Conservation (phyloP, 2,113 vertebrate genomes). For the Thunnus maccoyii region DNA sequence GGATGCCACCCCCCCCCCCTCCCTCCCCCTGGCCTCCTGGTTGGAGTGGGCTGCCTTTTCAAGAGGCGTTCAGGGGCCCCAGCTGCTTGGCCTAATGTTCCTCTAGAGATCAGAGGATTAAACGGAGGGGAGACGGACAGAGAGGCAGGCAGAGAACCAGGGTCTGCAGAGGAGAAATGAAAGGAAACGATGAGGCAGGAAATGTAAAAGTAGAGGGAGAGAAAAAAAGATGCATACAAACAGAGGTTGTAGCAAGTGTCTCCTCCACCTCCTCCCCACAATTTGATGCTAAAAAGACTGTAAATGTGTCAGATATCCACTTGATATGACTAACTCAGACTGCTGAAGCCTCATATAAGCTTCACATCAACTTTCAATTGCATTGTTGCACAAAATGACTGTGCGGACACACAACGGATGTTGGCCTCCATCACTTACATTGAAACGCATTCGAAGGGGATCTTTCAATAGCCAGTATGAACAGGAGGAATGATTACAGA, state of each 20-base stretch:
- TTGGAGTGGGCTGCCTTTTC: slow-evolving; percentile 52
- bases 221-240: slow-evolving; percentile 23
- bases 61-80: slow-evolving; percentile 65
- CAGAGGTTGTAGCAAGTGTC: slow-evolving; percentile 28
- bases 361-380: too few relatives aligned
- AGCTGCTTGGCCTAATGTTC: slow-evolving; percentile 65
- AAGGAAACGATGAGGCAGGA: slow-evolving; percentile 34
- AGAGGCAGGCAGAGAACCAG: background rate
- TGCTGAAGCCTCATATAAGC: too few relatives aligned
- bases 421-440: too few relatives aligned
- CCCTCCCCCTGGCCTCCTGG: background rate
- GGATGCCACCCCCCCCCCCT: background rate
- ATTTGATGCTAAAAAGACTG: too few relatives aligned
- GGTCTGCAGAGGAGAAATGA: slow-evolving; percentile 26
- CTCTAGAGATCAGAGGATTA: slow-evolving; percentile 60
- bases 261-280: background rate
- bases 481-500: too few relatives aligned
- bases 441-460: too few relatives aligned
- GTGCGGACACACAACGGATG: too few relatives aligned
- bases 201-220: background rate
- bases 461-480: too few relatives aligned
- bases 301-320: too few relatives aligned
- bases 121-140: slow-evolving; percentile 32
- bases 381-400: too few relatives aligned
- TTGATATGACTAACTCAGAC: too few relatives aligned